Evolutionary conservation across 2,888 invertebrate genomes (phyloP), one percentile per base, ranked within the genome.

Genomic region (Heliconius erato): DNA sequence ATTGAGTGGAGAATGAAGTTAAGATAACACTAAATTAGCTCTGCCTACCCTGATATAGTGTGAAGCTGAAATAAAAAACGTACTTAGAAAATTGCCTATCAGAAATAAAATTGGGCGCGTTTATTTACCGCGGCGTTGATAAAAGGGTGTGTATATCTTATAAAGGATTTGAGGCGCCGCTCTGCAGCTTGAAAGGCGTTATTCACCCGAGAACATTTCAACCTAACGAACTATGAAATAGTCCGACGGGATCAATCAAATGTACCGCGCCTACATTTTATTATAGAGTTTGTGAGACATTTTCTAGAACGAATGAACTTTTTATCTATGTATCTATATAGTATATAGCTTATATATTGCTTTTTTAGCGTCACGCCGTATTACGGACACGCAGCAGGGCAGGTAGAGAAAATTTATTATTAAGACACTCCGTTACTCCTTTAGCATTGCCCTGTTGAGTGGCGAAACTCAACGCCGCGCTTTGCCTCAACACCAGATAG

Each of bases 151-250:
- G 79, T 83, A 40, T 77, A 63, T 79, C 72, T 72, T 81, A 81
- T 83, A 82, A 85, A 85, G 81, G 82, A 84, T 82, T 81, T 65
- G 76, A 79, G 81, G 67, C 84, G 74, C 76, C 81, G 83, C 40
- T 71, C 82, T 35, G 77, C 71, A 67, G 81, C 76, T 81, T 83
- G 83, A 86, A 86, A 83, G 82, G 81, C 85, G 85, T 85, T 84
- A 80, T 82, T 87, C 85, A 85, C 79, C 84, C 85, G 86, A 85
- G 86, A 85, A 85, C 83, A 86, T 87, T 85, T 82, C 83, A 83
- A 81, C 78, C 84, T 86, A 85, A 86, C 86, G 84, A 86, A 86
- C 85, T 85, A 85, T 86, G 85, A 87, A 87, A 87, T 87, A 83
- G 83, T 85, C 81, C 80, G 85, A 71, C 81, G 84, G 80, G 85